phyloP scores from a whole-genome alignment of 2,797 vertebrate genomes.

The Amazona ochrocephala region DNA sequence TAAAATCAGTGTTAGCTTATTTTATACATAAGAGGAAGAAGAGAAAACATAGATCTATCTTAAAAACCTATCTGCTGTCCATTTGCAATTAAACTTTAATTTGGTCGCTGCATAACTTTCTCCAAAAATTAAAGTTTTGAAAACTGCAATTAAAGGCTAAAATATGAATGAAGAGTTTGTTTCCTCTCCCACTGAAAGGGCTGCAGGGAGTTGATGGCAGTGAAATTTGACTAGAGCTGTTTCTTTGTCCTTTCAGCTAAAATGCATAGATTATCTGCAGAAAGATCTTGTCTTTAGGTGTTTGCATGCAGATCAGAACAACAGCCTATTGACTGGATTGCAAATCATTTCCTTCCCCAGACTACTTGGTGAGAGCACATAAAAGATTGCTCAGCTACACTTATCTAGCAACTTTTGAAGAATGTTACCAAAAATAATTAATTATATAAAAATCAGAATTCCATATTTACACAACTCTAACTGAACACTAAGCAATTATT shows the following conservation, averaged over 20 bases:
- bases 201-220: not conserved
- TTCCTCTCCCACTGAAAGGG: not conserved
- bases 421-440: not conserved
- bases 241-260: not conserved
- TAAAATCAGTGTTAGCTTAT: not conserved
- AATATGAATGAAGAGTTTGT: not conserved
- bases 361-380: not conserved
- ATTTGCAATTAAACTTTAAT: not conserved
- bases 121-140: not conserved
- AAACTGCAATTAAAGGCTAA: not conserved
- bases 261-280: not conserved
- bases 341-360: not conserved
- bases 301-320: not conserved
- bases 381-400: not conserved
- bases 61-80: not conserved
- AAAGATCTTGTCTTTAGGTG: not conserved
- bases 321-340: not conserved
- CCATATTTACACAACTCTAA: not conserved
- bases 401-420: not conserved
- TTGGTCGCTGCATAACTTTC: not conserved
- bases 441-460: not conserved
- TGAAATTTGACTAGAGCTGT: not conserved
- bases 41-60: not conserved
- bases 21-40: not conserved
- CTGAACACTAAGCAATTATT: not conserved